Base-by-base conservation (phyloP, 2,888 invertebrate genomes). In the Temnothorax rugatulus region DNA sequence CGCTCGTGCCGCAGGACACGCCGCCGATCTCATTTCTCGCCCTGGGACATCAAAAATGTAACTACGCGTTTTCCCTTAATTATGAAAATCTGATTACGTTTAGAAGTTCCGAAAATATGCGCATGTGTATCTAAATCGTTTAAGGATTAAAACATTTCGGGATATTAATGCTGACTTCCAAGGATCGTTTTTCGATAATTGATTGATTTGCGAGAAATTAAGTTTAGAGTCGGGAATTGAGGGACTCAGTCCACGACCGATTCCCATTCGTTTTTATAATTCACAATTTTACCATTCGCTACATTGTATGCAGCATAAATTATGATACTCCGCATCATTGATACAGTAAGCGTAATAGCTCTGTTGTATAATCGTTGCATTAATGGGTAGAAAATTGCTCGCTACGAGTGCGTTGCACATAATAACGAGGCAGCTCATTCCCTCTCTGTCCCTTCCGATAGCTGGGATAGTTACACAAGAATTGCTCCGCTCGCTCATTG, bases 341-440 rank as follows among this genome's bases (percentile, higher is more conserved):
- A 73, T 73, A 73, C 57, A 44, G 79, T 59, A 81, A 81, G 59
- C 74, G 73, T 81, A 81, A 81, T 73, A 73, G 79, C 47, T 73
- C 73, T 81, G 79, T 81, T 73, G 38, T 81, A 81, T 81, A 81
- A 81, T 81, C 79, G 73, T 81, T 81, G 79, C 79, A 81, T 81
- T 81, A 81, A 81, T 81, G 73, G 73, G 73, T 81, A 81, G 79
- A 81, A 81, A 81, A 81, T 81, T 81, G 47, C 79, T 81, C 79
- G 59, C 71, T 73, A 79, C 38, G 47, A 81, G 38, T 81, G 57
- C 47, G 73, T 73, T 59, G 59, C 38, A 59, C 47, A 73, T 81
- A 73, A 81, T 81, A 81, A 71, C 44, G 47, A 18, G 71, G 18
- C 47, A 34, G 73, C 54, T 57, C 54, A 52, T 59, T 44, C 18